Conservation (phyloP, 2,797 vertebrate genomes). For the Buceros bicornis region DNA sequence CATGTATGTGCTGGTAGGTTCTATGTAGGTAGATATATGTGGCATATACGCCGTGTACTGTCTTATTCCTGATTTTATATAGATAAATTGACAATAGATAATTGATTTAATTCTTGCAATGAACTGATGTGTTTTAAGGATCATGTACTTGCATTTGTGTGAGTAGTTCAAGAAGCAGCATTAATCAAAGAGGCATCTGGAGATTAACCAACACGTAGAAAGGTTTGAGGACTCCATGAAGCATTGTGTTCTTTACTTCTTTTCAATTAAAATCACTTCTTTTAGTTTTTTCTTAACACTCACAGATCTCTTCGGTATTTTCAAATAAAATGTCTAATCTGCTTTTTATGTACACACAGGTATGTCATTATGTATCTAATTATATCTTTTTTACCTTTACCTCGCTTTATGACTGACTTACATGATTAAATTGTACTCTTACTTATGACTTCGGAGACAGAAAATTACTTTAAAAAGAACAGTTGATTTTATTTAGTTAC, state of each 20-base stretch:
- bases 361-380: neutral
- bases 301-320: neutral
- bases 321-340: neutral
- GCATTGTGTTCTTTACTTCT: neutral
- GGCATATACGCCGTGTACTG: neutral
- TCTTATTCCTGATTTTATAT: neutral
- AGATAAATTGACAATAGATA: neutral
- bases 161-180: neutral
- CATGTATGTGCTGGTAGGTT: neutral
- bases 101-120: neutral
- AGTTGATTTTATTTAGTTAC: neutral
- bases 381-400: neutral
- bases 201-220: neutral
- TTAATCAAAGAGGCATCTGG: neutral
- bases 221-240: neutral
- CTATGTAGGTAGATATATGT: neutral
- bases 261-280: neutral
- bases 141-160: neutral
- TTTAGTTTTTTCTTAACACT: neutral
- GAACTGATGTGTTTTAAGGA: neutral
- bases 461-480: neutral
- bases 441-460: neutral
- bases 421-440: neutral
- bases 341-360: neutral
- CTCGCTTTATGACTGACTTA: neutral